These are phyloP conservation scores for Polydesmus complanatus DNA, from an alignment of 2,888 invertebrate genomes.

Conservation along the genomic window DNA sequence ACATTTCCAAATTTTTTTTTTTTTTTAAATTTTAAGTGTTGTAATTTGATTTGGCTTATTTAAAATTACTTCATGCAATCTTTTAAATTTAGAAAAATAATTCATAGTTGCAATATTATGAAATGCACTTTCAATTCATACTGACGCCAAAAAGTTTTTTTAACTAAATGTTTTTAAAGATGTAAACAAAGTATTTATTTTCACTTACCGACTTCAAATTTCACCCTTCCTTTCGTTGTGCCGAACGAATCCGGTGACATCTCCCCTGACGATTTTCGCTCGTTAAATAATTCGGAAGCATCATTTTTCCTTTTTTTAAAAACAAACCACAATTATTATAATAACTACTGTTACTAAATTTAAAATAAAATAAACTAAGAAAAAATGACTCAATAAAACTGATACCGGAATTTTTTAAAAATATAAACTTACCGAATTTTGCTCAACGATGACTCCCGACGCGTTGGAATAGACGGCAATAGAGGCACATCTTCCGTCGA, in stretches of 20 bases:
- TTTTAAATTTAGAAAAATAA: too few relatives aligned
- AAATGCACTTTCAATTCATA: too few relatives aligned
- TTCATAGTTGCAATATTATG: too few relatives aligned
- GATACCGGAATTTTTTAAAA: not conserved
- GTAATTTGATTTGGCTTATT: too few relatives aligned
- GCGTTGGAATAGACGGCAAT: not conserved
- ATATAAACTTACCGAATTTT: not conserved
- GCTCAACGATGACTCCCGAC: not conserved
- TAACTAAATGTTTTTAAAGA: too few relatives aligned
- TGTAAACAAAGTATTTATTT: not conserved
- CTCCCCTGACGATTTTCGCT: not conserved
- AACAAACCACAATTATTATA: not conserved
- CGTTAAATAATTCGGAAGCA: not conserved
- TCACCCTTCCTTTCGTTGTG: constrained; percentile 10
- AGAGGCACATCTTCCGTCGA: not conserved
- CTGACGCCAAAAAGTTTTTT: too few relatives aligned
- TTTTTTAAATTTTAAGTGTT: too few relatives aligned
- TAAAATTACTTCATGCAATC: too few relatives aligned
- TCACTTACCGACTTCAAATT: constrained; percentile 16
- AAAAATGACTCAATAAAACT: not conserved
- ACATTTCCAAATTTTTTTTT: too few relatives aligned
- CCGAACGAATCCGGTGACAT: constrained; percentile 4
- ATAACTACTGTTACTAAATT: not conserved
- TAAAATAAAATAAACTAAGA: not conserved
- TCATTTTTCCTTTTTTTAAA: not conserved